A percentile compares a stretch with the other conserved stretches of the same genome.
phyloP scores from a whole-genome alignment of 92 coral and sea anemone genomes.

The Epizoanthus scotinus region DNA sequence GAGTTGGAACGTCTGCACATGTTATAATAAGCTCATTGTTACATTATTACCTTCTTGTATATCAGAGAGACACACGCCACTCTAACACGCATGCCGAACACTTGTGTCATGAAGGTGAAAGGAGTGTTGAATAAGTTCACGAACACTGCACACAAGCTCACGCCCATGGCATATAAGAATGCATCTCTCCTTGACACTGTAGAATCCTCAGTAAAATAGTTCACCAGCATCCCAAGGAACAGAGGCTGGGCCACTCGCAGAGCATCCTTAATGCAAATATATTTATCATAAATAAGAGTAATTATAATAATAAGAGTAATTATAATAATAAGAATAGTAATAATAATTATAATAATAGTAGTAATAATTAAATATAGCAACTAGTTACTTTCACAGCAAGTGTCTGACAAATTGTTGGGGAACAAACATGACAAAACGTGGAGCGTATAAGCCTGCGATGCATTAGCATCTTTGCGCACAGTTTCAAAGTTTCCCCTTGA shows the following conservation, averaged over 20 bases:
- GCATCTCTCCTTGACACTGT: slow-evolving; percentile 50
- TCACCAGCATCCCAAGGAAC: slow-evolving; percentile 55
- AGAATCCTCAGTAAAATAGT: slow-evolving; percentile 62
- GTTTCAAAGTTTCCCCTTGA: no score
- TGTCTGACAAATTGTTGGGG: no score
- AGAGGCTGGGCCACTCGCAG: slow-evolving; percentile 53
- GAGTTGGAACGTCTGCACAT: no score
- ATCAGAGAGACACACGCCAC: slow-evolving; percentile 58
- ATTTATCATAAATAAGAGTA: not conserved
- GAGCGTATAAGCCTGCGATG: no score
- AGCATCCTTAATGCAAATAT: slow-evolving; percentile 43
- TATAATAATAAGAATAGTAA: no score
- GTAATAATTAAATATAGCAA: no score
- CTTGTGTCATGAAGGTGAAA: slow-evolving; percentile 57
- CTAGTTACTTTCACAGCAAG: no score
- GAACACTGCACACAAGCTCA: slow-evolving; percentile 50
- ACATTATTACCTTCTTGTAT: slow-evolving; percentile 56
- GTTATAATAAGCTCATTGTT: no score
- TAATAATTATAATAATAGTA: no score
- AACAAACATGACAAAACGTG: no score
- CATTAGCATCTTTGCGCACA: no score
- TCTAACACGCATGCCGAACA: slow-evolving; percentile 65
- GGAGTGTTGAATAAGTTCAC: slow-evolving; percentile 61
- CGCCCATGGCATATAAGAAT: slow-evolving; percentile 54
- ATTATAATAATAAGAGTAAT: not conserved